phyloP scores from a whole-genome alignment of 2,888 invertebrate genomes.

The Melinopterus prodromus region DNA sequence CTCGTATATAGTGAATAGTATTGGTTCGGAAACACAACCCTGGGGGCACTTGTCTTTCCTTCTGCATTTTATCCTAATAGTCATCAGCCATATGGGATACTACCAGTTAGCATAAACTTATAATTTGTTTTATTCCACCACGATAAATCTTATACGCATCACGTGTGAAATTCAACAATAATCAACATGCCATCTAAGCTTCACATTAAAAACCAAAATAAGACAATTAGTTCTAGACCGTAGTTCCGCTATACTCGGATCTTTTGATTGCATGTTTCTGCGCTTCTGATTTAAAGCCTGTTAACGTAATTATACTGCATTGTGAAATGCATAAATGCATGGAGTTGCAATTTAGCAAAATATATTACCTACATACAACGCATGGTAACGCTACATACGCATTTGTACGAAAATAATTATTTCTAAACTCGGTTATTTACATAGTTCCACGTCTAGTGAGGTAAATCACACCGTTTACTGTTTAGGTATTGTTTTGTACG shows the following conservation, averaged over 20 bases:
- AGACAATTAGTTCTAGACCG: not conserved
- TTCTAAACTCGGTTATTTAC: not conserved
- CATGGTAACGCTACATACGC: not conserved
- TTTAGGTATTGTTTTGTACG: not conserved
- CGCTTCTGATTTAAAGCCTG: not conserved
- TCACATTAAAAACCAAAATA: not conserved
- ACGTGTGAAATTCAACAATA: not conserved
- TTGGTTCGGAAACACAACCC: no score
- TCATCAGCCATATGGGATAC: no score
- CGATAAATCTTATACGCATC: not conserved
- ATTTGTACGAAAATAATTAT: not conserved
- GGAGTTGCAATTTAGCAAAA: not conserved
- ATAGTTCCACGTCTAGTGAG: not conserved
- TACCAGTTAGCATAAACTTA: no score
- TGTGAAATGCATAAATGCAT: not conserved
- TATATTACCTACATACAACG: not conserved
- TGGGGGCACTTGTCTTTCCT: no score
- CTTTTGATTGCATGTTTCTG: not conserved
- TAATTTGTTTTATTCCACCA: not conserved
- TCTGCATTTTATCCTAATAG: no score
- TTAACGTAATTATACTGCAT: not conserved
- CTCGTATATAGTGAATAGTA: no score
- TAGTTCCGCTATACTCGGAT: not conserved
- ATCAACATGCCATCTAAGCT: not conserved
- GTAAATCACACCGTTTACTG: not conserved